Evolutionary conservation across 2,113 vertebrate genomes (phyloP).

Genomic region (Corythoichthys haematopterus): DNA sequence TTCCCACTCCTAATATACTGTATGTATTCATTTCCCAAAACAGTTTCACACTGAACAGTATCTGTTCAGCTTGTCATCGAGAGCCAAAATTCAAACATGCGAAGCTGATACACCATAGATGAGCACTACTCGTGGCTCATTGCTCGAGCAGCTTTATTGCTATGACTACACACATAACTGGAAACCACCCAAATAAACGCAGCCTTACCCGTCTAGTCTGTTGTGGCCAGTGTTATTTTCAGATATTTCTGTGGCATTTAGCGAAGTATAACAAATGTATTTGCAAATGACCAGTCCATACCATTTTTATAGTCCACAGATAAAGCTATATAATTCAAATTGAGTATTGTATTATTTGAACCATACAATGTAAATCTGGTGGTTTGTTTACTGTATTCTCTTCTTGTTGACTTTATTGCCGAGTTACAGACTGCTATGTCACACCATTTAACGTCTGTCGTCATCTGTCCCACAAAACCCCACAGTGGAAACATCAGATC

Average conservation of each 20-base stretch:
- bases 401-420: background rate
- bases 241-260: too few species aligned
- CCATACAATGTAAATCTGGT: background rate
- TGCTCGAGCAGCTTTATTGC: background rate
- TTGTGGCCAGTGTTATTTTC: too few species aligned
- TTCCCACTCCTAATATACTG: too few species aligned
- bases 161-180: too few species aligned
- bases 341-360: background rate
- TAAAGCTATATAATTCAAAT: background rate
- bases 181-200: too few species aligned
- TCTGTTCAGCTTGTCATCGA: background rate
- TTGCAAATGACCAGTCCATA: background rate
- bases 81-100: too few species aligned
- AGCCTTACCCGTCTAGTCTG: too few species aligned
- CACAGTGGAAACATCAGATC: background rate
- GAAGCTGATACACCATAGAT: background rate
- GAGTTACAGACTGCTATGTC: background rate
- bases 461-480: background rate
- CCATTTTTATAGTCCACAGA: background rate
- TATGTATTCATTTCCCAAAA: background rate
- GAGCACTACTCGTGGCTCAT: background rate
- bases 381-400: background rate
- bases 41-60: background rate
- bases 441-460: background rate
- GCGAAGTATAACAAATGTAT: background rate